These are phyloP conservation scores for Sceloporus undulatus DNA, from an alignment of 2,113 vertebrate species.

Conservation along the genomic window DNA sequence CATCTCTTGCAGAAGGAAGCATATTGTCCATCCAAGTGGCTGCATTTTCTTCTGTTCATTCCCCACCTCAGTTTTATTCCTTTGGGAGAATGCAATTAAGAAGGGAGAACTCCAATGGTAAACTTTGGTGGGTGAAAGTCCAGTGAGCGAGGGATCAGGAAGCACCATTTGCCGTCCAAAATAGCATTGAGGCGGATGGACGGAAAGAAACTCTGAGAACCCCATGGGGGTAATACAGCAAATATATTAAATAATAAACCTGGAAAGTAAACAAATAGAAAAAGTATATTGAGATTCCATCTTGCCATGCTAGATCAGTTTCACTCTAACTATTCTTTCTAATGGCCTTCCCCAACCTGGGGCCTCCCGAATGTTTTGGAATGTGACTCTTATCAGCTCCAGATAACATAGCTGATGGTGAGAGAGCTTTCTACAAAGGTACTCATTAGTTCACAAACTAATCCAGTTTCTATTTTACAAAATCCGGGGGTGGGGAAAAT, in stretches of 20 bases:
- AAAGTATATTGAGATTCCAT: constrained; percentile 35
- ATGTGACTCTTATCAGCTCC: too few species aligned
- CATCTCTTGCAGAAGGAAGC: constrained; percentile 48
- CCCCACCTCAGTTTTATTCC: constrained; percentile 35
- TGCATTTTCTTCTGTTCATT: constrained; percentile 20
- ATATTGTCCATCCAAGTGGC: constrained; percentile 39
- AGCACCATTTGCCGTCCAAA: constrained; percentile 85
- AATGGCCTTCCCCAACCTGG: neutral
- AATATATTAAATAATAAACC: constrained; percentile 86
- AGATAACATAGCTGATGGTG: neutral
- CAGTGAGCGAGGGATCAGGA: constrained; percentile 68
- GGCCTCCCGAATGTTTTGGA: neutral
- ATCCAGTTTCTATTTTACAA: neutral
- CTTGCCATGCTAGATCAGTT: constrained; percentile 22
- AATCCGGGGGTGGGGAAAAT: neutral
- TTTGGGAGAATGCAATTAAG: constrained; percentile 67
- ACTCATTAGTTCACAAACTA: neutral
- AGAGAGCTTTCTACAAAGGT: neutral
- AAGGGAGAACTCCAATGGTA: constrained; percentile 48
- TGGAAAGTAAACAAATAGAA: constrained; percentile 70
- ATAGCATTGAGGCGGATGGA: constrained; percentile 80
- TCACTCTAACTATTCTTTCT: constrained; percentile 26
- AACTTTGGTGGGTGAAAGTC: constrained; percentile 72
- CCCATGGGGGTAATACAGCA: constrained; percentile 87
- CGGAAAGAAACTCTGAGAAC: constrained; percentile 80